Evolutionary conservation across 2,113 vertebrate genomes (phyloP).

Genomic region (Leucoraja erinaceus): DNA sequence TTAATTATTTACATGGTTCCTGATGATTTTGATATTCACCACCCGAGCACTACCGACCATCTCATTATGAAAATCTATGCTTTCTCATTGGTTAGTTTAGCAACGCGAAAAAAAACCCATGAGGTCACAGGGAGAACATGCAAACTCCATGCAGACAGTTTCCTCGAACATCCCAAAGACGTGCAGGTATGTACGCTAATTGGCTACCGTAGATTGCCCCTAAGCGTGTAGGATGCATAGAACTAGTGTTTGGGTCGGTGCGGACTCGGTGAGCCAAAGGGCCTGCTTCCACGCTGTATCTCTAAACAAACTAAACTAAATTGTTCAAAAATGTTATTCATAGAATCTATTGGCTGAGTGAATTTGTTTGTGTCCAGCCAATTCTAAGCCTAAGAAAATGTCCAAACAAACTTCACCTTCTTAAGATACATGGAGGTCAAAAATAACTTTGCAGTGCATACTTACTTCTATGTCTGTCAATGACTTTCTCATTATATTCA

Average conservation of each 20-base stretch:
- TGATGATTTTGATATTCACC: background rate
- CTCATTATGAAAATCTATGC: background rate
- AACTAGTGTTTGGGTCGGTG: no score
- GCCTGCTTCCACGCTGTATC: no score
- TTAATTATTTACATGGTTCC: background rate
- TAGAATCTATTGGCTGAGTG: background rate
- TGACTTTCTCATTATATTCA: constrained; percentile 15
- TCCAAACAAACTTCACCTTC: background rate
- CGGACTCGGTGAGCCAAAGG: no score
- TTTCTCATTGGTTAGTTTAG: no score
- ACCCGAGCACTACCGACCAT: background rate
- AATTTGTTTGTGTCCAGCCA: background rate
- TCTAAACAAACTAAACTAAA: background rate
- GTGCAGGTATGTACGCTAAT: no score
- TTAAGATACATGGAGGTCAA: background rate
- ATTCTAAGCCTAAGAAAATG: background rate
- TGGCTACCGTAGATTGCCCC: no score
- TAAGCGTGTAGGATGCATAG: no score
- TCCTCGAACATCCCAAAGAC: no score
- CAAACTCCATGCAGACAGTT: no score
- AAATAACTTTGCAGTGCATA: background rate
- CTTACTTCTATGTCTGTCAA: background rate
- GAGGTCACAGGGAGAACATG: no score
- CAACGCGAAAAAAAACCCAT: no score
- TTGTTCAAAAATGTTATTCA: background rate